Percentiles rank a stretch among this genome's conserved stretches.
Conservation (phyloP, 2,888 invertebrate genomes). For the Catocala fraxini region DNA sequence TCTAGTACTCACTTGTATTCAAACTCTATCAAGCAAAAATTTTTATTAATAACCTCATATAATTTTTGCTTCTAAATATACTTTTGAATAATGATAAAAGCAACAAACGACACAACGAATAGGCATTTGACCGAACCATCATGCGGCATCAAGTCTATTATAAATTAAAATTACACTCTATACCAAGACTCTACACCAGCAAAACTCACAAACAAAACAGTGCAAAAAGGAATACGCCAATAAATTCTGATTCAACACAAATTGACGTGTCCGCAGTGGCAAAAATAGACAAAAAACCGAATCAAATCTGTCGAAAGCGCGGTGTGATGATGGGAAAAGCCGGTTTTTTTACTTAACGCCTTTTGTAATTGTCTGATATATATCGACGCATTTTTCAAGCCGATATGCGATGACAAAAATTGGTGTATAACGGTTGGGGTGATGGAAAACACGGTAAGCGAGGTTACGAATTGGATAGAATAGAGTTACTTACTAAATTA, state of each 20-base stretch:
- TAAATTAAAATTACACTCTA: too few relatives aligned
- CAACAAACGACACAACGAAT: too few relatives aligned
- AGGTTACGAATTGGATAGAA: not conserved
- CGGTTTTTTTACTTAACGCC: constrained; percentile 63
- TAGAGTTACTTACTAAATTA: too few relatives aligned
- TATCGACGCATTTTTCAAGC: constrained; percentile 74
- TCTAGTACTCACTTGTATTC: too few relatives aligned
- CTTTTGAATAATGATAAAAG: too few relatives aligned
- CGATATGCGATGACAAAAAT: constrained; percentile 50
- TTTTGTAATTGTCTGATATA: constrained; percentile 77
- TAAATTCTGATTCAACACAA: constrained; percentile 45
- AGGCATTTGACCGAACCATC: too few relatives aligned
- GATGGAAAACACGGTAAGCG: constrained; percentile 42
- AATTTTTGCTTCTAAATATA: too few relatives aligned
- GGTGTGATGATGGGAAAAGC: constrained; percentile 48
- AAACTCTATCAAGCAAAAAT: too few relatives aligned
- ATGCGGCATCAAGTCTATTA: too few relatives aligned
- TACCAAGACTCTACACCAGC: not conserved
- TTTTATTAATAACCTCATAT: too few relatives aligned
- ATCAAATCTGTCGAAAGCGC: constrained; percentile 57
- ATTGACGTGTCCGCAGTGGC: constrained; percentile 41
- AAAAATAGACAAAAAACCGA: constrained; percentile 37
- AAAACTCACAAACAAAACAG: constrained; percentile 17
- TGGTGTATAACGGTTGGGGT: constrained; percentile 27
- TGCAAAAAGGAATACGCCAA: constrained; percentile 19